Conservation (phyloP, 2,113 vertebrate genomes). For the Pundamilia nyererei region DNA sequence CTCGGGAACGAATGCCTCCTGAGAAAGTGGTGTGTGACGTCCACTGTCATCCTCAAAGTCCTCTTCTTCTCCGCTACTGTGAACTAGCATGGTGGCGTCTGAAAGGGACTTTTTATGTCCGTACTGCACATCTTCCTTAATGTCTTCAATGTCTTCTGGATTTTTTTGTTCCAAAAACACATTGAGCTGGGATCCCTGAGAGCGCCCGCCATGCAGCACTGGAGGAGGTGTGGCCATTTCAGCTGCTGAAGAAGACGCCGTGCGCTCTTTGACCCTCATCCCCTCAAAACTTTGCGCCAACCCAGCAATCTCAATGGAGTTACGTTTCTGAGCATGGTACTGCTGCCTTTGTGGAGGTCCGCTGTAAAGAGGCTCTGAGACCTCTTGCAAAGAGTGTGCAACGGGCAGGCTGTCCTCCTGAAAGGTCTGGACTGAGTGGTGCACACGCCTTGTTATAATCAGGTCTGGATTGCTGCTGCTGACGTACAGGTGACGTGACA, state of each 20-base stretch:
- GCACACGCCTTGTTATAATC: constrained; percentile 89
- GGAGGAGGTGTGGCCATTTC: constrained; percentile 70
- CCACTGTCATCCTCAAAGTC: constrained; percentile 81
- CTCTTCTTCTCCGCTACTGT: constrained; percentile 94
- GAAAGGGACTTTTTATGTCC: constrained; percentile 93
- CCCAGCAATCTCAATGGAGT: constrained; percentile 91
- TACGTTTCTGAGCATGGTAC: constrained; percentile 82
- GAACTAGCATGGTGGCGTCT: constrained; percentile 94
- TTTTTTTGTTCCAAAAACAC: constrained; percentile 76
- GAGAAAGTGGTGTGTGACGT: constrained; percentile 62
- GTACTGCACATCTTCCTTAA: constrained; percentile 72
- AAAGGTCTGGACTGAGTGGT: constrained; percentile 97
- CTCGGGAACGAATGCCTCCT: constrained; percentile 43
- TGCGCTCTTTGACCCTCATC: constrained; percentile 85
- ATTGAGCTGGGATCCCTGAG: constrained; percentile 76
- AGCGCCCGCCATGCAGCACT: not conserved
- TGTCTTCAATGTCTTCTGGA: constrained; percentile 61
- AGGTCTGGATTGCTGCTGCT: constrained; percentile 97
- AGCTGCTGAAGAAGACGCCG: constrained; percentile 77
- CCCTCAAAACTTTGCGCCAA: constrained; percentile 82
- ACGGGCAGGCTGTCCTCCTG: constrained; percentile 96
- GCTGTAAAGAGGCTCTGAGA: constrained; percentile 84
- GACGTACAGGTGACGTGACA: constrained; percentile 87
- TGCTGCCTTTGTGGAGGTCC: constrained; percentile 71
- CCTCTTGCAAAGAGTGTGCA: constrained; percentile 94